Evolutionary conservation across 2,888 invertebrate genomes (phyloP), one percentile per base, ranked within the genome.

Genomic region (Phengaris alcon): DNA sequence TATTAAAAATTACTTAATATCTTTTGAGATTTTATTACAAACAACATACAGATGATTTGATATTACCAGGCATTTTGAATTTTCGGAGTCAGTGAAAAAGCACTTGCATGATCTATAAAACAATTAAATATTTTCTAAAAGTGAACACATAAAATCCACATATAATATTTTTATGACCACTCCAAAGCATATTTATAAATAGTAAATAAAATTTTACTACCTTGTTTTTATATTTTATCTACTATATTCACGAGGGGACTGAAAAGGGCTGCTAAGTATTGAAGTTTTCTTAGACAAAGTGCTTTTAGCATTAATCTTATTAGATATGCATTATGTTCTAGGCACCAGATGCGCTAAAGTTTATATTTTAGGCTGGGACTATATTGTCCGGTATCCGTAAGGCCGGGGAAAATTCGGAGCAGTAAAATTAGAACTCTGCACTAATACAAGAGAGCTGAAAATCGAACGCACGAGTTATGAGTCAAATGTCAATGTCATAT

Each of bases 241-340:
- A 64, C 64, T 44, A 64, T 64, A 44, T 64, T n/a, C 55, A 55
- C 55, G 12, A 64, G 64, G 35, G 64, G 7, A 64, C 64, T 64
- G 35, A 64, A 22, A 64, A 64, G 64, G 35, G 64, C 44, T 64
- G 64, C 64, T 44, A 44, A 64, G 64, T 64, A 64, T 64, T 35
- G 64, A 64, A 64, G 6, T 44, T 64, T 64, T 64, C 64, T 35
- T 6, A 44, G 64, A 35, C 6, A 64, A 64, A 64, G 64, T 64
- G 64, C 35, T 64, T 44, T 64, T 64, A 64, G 64, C 64, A 64
- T 35, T 12, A 64, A 12, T 64, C 12, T n/a, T n/a, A n/a, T n/a
- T n/a, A n/a, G n/a, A 12, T 64, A 64, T 64, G 64, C 64, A 35
- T 52, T 52, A 52, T 12, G 52, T 52, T 52, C 64, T 35, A 64